Evolutionary conservation across 2,113 vertebrate genomes (phyloP).

Genomic region (Cyprinodon variegatus): DNA sequence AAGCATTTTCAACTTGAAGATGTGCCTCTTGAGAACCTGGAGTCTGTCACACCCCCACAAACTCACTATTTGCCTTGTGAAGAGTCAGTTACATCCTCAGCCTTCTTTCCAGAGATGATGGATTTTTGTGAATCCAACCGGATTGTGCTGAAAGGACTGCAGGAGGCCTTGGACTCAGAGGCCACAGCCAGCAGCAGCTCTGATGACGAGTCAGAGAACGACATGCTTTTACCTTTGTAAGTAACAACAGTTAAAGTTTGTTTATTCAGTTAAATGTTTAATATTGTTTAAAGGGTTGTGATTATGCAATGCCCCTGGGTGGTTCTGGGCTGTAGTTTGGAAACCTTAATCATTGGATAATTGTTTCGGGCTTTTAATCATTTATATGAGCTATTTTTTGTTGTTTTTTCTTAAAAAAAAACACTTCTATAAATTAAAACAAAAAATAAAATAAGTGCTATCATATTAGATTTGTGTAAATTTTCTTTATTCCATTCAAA

Average conservation of each 20-base stretch:
- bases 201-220: conserved; percentile 83
- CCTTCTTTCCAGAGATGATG: conserved; percentile 74
- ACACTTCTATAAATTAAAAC: no score
- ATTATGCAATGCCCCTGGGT: no score
- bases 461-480: neutral
- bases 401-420: no score
- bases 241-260: conserved; percentile 59
- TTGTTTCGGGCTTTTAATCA: neutral
- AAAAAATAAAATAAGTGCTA: neutral
- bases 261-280: neutral
- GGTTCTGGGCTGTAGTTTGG: no score
- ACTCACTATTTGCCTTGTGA: conserved; percentile 5
- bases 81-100: conserved; percentile 45
- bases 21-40: conserved; percentile 43
- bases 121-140: conserved; percentile 79
- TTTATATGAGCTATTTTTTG: neutral
- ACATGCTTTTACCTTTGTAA: conserved; percentile 81
- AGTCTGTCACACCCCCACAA: conserved; percentile 40
- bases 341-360: no score
- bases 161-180: conserved; percentile 90
- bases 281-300: neutral
- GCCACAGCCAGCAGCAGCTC: conserved; percentile 94
- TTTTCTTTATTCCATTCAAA: neutral
- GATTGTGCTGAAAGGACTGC: conserved; percentile 81
- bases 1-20: conserved; percentile 64